phyloP scores from a whole-genome alignment of 2,797 vertebrate species.

The Todus mexicanus region DNA sequence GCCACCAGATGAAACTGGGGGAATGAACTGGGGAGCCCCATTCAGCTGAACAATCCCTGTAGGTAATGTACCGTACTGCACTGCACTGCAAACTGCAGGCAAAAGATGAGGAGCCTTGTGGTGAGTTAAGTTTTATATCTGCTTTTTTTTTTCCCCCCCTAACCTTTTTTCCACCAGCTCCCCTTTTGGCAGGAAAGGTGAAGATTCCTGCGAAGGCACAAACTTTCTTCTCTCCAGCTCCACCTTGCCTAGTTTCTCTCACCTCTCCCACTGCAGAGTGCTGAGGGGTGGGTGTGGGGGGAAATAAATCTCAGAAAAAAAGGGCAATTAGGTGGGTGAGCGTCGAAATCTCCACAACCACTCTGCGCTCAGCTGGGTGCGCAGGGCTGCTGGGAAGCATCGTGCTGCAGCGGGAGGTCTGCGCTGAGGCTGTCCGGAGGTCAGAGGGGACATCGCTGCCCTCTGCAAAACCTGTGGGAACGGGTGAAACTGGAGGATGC shows the following conservation, averaged over 20 bases:
- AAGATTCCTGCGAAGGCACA: not conserved
- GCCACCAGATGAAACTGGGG: not conserved
- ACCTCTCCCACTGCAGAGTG: not conserved
- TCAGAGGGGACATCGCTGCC: not conserved
- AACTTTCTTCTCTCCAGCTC: not conserved
- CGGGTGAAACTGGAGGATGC: not conserved
- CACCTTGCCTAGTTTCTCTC: not conserved
- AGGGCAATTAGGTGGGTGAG: not conserved
- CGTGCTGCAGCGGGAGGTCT: not conserved
- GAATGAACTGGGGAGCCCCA: not conserved
- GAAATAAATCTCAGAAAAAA: not conserved
- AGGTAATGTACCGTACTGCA: not conserved
- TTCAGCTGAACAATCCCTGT: not conserved
- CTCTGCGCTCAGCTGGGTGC: not conserved
- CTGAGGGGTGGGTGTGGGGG: not conserved
- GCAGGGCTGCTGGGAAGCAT: not conserved
- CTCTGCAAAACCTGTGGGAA: conserved; percentile 21
- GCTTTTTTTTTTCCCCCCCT: not conserved
- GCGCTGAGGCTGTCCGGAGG: not conserved
- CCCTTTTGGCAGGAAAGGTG: not conserved
- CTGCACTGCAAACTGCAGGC: not conserved
- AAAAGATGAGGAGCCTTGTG: not conserved
- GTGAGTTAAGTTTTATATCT: not conserved
- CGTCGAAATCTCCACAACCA: not conserved
- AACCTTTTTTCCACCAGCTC: not conserved